Percentiles rank a stretch among this genome's conserved stretches.
Evolutionary conservation across 2,888 invertebrate genomes (phyloP).

Genomic region (Oligia latruncula): DNA sequence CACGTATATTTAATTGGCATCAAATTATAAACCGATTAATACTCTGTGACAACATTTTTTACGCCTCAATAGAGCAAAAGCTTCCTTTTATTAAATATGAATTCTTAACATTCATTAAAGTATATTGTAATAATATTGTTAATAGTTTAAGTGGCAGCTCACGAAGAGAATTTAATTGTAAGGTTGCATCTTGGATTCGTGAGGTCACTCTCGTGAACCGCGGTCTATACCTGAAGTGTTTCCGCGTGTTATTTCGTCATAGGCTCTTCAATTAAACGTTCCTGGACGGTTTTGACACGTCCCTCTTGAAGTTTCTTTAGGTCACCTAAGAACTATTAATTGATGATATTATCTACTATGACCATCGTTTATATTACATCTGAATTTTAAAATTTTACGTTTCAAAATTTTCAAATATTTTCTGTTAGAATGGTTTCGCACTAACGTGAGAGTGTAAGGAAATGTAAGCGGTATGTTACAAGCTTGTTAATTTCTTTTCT

Average conservation of each 20-base stretch:
- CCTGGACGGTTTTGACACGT: conserved; percentile 56
- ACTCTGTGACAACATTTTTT: conserved; percentile 36
- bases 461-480: neutral
- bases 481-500: conserved; percentile 21
- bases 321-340: conserved; percentile 13
- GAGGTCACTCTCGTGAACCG: conserved; percentile 80
- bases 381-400: neutral
- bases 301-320: conserved; percentile 7
- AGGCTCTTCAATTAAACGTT: conserved; percentile 62
- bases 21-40: conserved; percentile 28
- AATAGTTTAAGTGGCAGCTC: conserved; percentile 76
- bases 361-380: neutral
- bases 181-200: conserved; percentile 76
- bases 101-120: conserved; percentile 55
- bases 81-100: conserved; percentile 25
- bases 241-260: conserved; percentile 74
- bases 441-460: conserved; percentile 5
- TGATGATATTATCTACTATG: neutral
- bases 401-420: neutral
- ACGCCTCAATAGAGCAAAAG: conserved; percentile 46
- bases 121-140: conserved; percentile 67
- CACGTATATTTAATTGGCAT: conserved; percentile 1
- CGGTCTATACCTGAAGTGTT: conserved; percentile 62
- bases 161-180: conserved; percentile 78
- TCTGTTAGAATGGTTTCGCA: conserved; percentile 4